Percentiles rank a stretch among this genome's conserved stretches.
phyloP scores from a whole-genome alignment of 2,888 invertebrate species.

The Drosophila yooni region DNA sequence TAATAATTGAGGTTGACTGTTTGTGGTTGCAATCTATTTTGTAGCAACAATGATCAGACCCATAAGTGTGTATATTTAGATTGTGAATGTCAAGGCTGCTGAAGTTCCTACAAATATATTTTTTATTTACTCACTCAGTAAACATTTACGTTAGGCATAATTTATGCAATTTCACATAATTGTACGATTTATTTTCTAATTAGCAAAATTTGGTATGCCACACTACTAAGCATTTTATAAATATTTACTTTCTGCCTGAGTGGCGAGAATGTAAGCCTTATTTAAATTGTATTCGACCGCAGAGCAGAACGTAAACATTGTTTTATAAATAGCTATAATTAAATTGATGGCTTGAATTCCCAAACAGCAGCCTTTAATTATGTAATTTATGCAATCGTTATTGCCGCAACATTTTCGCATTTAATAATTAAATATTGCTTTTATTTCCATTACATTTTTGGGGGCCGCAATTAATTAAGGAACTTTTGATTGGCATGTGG shows the following conservation, averaged over 20 bases:
- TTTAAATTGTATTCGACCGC: conserved; percentile 46
- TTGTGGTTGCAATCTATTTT: background rate
- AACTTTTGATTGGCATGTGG: background rate
- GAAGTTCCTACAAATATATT: background rate
- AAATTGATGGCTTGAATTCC: conserved; percentile 52
- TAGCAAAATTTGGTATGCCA: conserved; percentile 40
- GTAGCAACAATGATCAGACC: background rate
- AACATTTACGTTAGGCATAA: background rate
- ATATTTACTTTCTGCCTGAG: conserved; percentile 46
- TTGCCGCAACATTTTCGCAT: background rate
- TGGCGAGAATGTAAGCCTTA: conserved; percentile 10
- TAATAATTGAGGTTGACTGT: background rate
- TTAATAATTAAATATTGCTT: conserved; percentile 15
- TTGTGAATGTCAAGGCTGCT: background rate
- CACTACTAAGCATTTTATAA: conserved; percentile 37
- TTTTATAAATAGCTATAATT: conserved; percentile 59
- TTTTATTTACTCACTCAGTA: background rate
- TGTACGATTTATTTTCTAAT: conserved; percentile 57
- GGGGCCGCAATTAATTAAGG: conserved; percentile 17
- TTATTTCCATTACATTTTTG: background rate
- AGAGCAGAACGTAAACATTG: conserved; percentile 17
- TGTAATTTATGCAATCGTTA: conserved; percentile 46
- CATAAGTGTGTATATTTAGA: background rate
- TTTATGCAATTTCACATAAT: conserved; percentile 39
- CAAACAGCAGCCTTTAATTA: conserved; percentile 46